A percentile compares a stretch with the other conserved stretches of the same genome.
Evolutionary conservation across 2,888 invertebrate genomes (phyloP).

Genomic region (Dynastes hyllus): DNA sequence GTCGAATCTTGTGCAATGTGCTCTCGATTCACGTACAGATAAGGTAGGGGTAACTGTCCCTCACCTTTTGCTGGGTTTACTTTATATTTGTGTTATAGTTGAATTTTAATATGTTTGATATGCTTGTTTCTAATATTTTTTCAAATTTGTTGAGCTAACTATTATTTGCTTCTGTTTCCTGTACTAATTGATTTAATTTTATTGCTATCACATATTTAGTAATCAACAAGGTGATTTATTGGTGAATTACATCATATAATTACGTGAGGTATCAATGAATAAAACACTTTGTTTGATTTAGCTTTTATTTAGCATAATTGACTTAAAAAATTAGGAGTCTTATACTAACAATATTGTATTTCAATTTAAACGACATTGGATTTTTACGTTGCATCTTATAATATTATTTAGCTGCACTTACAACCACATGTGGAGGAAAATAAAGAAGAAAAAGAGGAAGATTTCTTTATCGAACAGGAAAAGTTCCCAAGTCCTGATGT

Average conservation of each 20-base stretch:
- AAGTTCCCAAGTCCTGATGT: slow-evolving; percentile 60
- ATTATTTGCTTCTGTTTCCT: background rate
- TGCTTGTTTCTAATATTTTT: slow-evolving; percentile 8
- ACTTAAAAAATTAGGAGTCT: background rate
- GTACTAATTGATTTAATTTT: background rate
- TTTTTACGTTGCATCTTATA: slow-evolving; percentile 36
- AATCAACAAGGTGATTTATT: background rate
- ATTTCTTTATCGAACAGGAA: slow-evolving; percentile 92
- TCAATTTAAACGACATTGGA: background rate
- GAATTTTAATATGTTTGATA: background rate
- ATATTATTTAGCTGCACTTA: slow-evolving; percentile 78
- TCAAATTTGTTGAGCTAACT: background rate
- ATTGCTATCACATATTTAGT: background rate
- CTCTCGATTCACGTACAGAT: slow-evolving; percentile 60
- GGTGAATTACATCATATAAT: too few species aligned
- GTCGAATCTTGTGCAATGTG: slow-evolving; percentile 57
- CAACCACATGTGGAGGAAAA: slow-evolving; percentile 77
- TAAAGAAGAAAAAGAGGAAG: slow-evolving; percentile 83
- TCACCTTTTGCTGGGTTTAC: slow-evolving; percentile 53
- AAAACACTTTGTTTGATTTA: too few species aligned
- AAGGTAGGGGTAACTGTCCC: slow-evolving; percentile 62
- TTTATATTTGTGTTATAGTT: background rate
- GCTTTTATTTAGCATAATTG: too few species aligned
- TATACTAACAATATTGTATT: slow-evolving; percentile 19
- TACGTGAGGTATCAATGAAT: too few species aligned